These are phyloP conservation scores for Crocidura indochinensis DNA, from an alignment of 2,797 vertebrate genomes.

Conservation along the genomic window DNA sequence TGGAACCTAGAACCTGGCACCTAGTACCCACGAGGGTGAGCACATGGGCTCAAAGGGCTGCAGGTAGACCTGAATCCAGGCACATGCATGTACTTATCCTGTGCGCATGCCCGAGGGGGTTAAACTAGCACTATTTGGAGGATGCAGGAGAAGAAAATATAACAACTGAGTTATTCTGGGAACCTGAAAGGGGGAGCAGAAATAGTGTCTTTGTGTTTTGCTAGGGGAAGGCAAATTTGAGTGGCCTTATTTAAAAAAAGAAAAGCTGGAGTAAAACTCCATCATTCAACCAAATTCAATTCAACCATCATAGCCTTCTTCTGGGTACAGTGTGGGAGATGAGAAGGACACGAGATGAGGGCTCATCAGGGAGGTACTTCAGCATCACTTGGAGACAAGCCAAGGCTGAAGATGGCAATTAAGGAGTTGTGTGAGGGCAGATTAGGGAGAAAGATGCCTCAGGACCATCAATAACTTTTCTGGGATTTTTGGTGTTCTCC, in stretches of 20 bases:
- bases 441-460: too few relatives aligned
- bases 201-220: neutral
- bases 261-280: conserved; percentile 12
- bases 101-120: neutral
- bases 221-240: neutral
- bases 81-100: too few relatives aligned
- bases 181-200: too few relatives aligned
- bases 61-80: too few relatives aligned
- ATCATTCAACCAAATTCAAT: conserved; percentile 8
- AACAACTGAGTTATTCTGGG: neutral
- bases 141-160: conserved; percentile 9
- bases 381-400: too few relatives aligned
- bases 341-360: neutral
- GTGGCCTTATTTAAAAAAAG: conserved; percentile 29
- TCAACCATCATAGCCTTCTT: neutral
- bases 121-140: neutral
- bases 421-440: neutral
- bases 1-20: too few relatives aligned
- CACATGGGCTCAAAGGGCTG: too few relatives aligned
- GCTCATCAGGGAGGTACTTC: too few relatives aligned
- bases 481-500: too few relatives aligned
- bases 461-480: too few relatives aligned
- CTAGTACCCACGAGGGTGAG: too few relatives aligned
- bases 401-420: neutral
- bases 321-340: neutral